Evolutionary conservation across 2,797 vertebrate species (phyloP), one percentile per base, ranked within the genome.

Genomic region (Tolypeutes matacus): DNA sequence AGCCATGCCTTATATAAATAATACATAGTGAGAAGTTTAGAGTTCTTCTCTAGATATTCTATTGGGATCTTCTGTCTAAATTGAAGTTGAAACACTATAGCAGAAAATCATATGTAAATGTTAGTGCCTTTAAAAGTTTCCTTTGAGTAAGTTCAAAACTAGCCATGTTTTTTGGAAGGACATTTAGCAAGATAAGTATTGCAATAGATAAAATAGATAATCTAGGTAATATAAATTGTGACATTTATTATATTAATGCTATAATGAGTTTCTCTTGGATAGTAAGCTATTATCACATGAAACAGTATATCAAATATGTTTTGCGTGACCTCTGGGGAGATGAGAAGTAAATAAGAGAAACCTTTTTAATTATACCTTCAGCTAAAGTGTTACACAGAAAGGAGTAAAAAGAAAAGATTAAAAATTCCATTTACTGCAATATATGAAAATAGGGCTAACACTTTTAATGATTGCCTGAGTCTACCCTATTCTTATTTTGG

Each of bases 391-490:
- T 77, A 89, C 18, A 42, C n/a, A 60, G 27, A 89, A 10, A 87
- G 2, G 31, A 10, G 14, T 73, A 13, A 73, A 91, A 86, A 29
- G 29, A 85, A 36, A 86, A 11, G 46, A 46, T 46, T 9, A 46
- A 84, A 91, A 90, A 91, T 80, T 81, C 18, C 18, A 86, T 72
- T 73, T 73, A 78, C 14, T 94, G 65, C 46, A 86, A 70, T 85
- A 94, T 78, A 51, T n/a, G 64, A 72, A 90, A 94, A 90, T 11
- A 91, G 27, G 83, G 10, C 21, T 78, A 70, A 34, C 21, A 21
- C 73, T 76, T 69, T 69, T 69, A 29, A n/a, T 82, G 49, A 88
- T 27, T 49, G 46, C 56, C 25, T 83, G 27, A 53, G 39, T 65
- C 29, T 31, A 65, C 20, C 17, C 36, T n/a, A 70, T 42, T 94